A percentile compares a stretch with the other conserved stretches of the same genome.
Evolutionary conservation across 2,888 invertebrate genomes (phyloP).

Genomic region (Volucella bombylans): DNA sequence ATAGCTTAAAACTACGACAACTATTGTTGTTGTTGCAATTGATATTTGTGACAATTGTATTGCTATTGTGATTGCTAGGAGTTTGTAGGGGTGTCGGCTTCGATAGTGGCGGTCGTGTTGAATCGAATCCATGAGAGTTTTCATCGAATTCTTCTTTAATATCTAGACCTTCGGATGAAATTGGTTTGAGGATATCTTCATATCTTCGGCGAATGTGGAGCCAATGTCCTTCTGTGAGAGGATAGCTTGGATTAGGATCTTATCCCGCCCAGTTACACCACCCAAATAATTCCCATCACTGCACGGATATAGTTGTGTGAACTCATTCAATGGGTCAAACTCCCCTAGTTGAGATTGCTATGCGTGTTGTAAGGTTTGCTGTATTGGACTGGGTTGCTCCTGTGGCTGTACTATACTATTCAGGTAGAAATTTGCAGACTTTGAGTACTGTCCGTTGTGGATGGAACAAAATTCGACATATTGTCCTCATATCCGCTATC

Average conservation of each 20-base stretch:
- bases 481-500: slow-evolving; percentile 83
- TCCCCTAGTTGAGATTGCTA: slow-evolving; percentile 50
- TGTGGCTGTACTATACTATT: slow-evolving; percentile 65
- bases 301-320: slow-evolving; percentile 82
- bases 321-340: slow-evolving; percentile 76
- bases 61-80: no score
- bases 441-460: slow-evolving; percentile 82
- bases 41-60: no score
- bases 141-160: slow-evolving; percentile 81
- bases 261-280: slow-evolving; percentile 87
- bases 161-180: slow-evolving; percentile 88
- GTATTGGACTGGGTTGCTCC: slow-evolving; percentile 50
- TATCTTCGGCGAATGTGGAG: slow-evolving; percentile 92
- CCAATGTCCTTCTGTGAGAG: slow-evolving; percentile 89
- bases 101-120: slow-evolving; percentile 59
- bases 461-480: slow-evolving; percentile 78
- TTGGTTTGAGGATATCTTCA: slow-evolving; percentile 95
- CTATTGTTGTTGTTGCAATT: no score
- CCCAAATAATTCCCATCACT: slow-evolving; percentile 76
- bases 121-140: slow-evolving; percentile 73
- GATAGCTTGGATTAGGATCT: slow-evolving; percentile 84
- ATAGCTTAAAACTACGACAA: no score
- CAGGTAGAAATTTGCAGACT: slow-evolving; percentile 81
- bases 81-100: no score
- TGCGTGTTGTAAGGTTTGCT: slow-evolving; percentile 37